phyloP scores from a whole-genome alignment of 1,140 invertebrate genomes.

The Solenopsis fugax region DNA sequence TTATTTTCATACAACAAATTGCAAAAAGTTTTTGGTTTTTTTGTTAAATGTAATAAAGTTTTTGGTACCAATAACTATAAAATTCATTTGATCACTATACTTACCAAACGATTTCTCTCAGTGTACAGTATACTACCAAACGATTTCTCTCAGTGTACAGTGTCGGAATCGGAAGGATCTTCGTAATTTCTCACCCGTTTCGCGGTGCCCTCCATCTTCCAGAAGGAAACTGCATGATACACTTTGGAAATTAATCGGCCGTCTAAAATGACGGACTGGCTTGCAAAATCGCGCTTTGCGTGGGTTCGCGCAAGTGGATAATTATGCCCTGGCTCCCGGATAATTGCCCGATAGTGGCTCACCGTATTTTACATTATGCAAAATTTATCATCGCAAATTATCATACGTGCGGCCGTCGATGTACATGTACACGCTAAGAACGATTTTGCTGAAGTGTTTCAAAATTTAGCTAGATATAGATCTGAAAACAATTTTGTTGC shows the following conservation, averaged over 20 bases:
- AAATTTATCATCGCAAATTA: conserved; percentile 21
- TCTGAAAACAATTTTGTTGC: too few relatives aligned
- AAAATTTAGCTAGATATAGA: too few relatives aligned
- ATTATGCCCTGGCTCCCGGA: conserved; percentile 7
- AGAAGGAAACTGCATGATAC: not conserved
- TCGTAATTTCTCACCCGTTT: not conserved
- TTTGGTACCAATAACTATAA: too few relatives aligned
- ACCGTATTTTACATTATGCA: conserved; percentile 42
- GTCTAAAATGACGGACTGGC: conserved; percentile 34
- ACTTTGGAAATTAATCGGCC: conserved; percentile 29
- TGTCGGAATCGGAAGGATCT: not conserved
- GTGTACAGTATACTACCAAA: too few relatives aligned
- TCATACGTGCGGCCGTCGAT: not conserved
- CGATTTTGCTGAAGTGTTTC: not conserved
- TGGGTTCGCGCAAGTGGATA: conserved; percentile 30
- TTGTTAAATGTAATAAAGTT: too few relatives aligned
- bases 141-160: too few relatives aligned
- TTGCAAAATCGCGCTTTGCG: conserved; percentile 37
- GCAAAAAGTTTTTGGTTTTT: too few relatives aligned
- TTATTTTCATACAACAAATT: too few relatives aligned
- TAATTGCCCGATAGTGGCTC: conserved; percentile 35
- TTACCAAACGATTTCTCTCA: too few relatives aligned
- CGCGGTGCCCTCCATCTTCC: not conserved
- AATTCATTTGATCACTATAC: too few relatives aligned
- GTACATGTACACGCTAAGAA: not conserved